phyloP scores from a whole-genome alignment of 2,113 vertebrate species.

The Apodemus speciosus region DNA sequence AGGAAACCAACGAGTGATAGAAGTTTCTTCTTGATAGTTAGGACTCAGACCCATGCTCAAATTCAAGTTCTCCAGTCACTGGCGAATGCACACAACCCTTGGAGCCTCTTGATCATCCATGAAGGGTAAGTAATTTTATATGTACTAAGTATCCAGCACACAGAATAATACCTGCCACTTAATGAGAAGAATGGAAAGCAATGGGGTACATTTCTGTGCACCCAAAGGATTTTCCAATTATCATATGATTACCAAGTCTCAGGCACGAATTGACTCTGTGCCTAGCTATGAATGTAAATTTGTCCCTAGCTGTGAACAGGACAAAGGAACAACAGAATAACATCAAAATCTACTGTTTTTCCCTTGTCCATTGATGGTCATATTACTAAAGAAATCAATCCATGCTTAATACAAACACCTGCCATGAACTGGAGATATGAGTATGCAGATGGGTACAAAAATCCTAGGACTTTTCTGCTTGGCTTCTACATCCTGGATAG shows the following conservation, averaged over 20 bases:
- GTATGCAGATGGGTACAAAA: neutral
- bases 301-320: neutral
- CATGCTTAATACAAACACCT: neutral
- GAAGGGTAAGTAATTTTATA: neutral
- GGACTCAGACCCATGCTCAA: neutral
- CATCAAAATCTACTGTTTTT: neutral
- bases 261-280: neutral
- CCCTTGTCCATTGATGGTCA: neutral
- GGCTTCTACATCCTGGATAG: neutral
- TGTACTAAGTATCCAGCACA: neutral
- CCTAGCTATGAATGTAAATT: neutral
- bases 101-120: neutral
- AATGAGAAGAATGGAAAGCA: conserved; percentile 12
- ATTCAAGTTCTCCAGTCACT: neutral
- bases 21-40: neutral
- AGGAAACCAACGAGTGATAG: neutral
- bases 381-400: neutral
- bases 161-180: neutral
- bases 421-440: neutral
- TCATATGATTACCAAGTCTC: neutral
- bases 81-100: too few species aligned
- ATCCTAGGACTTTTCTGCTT: neutral
- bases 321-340: neutral
- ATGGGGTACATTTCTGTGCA: neutral
- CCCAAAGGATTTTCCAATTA: neutral